Conservation (phyloP, 2,797 vertebrate genomes). For the Moxostoma hubbsi region DNA sequence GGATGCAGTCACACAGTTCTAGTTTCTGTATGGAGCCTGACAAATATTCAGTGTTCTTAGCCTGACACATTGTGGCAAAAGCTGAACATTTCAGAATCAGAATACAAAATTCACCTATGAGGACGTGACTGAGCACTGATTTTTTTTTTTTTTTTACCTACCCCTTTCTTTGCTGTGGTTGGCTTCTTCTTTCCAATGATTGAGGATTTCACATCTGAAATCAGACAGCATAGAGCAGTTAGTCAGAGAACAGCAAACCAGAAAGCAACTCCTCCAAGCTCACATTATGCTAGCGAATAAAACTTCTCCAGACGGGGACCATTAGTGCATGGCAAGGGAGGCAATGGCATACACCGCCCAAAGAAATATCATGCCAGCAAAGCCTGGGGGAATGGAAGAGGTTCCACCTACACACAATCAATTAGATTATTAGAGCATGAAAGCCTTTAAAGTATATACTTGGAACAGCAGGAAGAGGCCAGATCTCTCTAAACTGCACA, state of each 20-base stretch:
- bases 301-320: neutral
- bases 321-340: conserved; percentile 8
- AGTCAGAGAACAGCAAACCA: neutral
- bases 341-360: neutral
- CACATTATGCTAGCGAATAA: neutral
- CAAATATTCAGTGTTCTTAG: neutral
- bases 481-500: no score
- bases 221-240: conserved; percentile 46
- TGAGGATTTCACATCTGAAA: conserved; percentile 89
- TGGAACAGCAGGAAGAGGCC: no score
- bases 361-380: conserved; percentile 30
- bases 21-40: neutral
- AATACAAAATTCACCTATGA: neutral
- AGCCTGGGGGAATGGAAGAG: conserved; percentile 7
- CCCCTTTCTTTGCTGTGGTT: conserved; percentile 89
- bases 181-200: conserved; percentile 98
- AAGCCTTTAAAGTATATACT: neutral
- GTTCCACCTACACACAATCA: neutral
- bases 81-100: neutral
- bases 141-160: conserved; percentile 70
- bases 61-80: conserved; percentile 43
- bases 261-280: neutral
- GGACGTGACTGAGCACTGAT: neutral
- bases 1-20: neutral
- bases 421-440: neutral